These are phyloP conservation scores for Hippoglossus hippoglossus DNA, from an alignment of 2,797 vertebrate species.

Conservation along the genomic window DNA sequence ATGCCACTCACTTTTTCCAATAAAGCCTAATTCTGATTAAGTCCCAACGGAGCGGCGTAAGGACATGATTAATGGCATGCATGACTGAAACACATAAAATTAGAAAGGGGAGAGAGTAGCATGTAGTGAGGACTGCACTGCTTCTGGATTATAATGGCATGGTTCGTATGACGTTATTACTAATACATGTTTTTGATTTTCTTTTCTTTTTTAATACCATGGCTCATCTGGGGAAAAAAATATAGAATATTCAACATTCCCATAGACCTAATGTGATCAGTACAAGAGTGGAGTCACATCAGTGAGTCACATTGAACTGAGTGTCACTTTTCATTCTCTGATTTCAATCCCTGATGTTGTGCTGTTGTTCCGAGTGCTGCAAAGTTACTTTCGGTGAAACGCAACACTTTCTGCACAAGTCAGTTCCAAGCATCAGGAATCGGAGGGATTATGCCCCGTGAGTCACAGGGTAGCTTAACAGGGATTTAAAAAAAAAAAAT, in stretches of 20 bases:
- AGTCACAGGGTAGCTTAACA: not conserved
- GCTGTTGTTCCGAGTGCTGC: not conserved
- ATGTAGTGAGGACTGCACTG: constrained; percentile 14
- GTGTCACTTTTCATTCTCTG: not conserved
- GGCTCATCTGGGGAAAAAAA: constrained; percentile 1
- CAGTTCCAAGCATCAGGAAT: not conserved
- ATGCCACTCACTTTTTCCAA: constrained; percentile 62
- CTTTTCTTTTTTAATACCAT: not conserved
- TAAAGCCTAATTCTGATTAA: constrained; percentile 69
- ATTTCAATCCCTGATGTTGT: too few relatives aligned
- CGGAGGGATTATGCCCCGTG: not conserved
- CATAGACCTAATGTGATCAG: constrained; percentile 1
- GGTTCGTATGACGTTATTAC: constrained; percentile 1
- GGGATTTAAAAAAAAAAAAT: not conserved
- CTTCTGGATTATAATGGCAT: constrained; percentile 17
- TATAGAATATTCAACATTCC: constrained; percentile 9
- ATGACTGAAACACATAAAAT: constrained; percentile 47
- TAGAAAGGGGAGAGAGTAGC: constrained; percentile 16
- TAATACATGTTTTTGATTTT: not conserved
- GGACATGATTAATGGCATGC: constrained; percentile 59
- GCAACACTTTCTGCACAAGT: too few relatives aligned
- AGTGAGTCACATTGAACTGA: not conserved
- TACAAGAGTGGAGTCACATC: not conserved
- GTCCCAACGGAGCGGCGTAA: constrained; percentile 39
- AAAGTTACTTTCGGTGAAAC: not conserved